A percentile compares a stretch with the other conserved stretches of the same genome.
Evolutionary conservation across 2,797 vertebrate genomes (phyloP).

Genomic region (Remorina albescens): DNA sequence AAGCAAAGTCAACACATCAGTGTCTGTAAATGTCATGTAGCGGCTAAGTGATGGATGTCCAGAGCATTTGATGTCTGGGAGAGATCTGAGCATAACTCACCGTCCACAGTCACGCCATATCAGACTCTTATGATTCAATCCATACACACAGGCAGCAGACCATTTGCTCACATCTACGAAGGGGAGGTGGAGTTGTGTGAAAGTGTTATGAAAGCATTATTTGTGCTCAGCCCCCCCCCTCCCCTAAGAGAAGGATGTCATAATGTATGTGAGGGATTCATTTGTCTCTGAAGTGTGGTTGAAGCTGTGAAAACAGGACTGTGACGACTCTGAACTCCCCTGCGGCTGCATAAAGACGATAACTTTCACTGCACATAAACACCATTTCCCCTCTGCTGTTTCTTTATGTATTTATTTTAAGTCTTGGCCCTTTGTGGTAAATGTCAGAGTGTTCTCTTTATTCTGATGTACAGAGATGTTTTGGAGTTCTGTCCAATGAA

Average conservation of each 20-base stretch:
- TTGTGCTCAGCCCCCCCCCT: conserved; percentile 19
- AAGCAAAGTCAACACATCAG: conserved; percentile 51
- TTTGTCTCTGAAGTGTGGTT: conserved; percentile 6
- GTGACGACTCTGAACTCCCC: conserved; percentile 18
- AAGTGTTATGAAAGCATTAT: conserved; percentile 33
- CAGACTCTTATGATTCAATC: conserved; percentile 55
- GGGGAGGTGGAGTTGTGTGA: conserved; percentile 30
- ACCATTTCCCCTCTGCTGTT: not conserved
- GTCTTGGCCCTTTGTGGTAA: conserved; percentile 9
- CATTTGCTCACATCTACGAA: conserved; percentile 17
- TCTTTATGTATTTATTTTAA: not conserved
- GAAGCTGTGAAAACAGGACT: not conserved
- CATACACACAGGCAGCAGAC: conserved; percentile 37
- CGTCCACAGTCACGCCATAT: conserved; percentile 59
- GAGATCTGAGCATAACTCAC: conserved; percentile 49
- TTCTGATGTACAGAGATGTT: not conserved
- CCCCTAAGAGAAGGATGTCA: not conserved
- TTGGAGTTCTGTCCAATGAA: not conserved
- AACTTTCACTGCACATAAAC: conserved; percentile 29
- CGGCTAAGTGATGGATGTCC: conserved; percentile 62
- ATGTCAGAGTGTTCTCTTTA: conserved; percentile 12
- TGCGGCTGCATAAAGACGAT: conserved; percentile 13
- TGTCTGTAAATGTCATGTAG: conserved; percentile 62
- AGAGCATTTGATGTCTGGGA: conserved; percentile 56
- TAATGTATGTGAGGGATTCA: conserved; percentile 27